phyloP scores from a whole-genome alignment of 2,888 invertebrate genomes.

The Hoplodrina ambigua region DNA sequence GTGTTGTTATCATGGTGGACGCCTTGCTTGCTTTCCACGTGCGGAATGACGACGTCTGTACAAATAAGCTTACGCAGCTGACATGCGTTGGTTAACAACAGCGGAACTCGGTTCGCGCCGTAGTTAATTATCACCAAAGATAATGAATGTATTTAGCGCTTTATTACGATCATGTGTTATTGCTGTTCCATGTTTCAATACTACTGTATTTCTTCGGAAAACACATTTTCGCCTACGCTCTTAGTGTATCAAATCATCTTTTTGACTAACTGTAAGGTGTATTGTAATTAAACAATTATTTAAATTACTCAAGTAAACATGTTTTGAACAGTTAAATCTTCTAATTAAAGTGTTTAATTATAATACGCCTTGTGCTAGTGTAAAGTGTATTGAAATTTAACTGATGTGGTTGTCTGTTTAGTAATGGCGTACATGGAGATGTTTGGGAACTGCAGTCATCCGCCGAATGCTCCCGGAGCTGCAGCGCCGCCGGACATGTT shows the following conservation, averaged over 20 bases:
- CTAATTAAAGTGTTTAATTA: constrained; percentile 51
- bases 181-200: constrained; percentile 76
- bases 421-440: constrained; percentile 99
- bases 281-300: constrained; percentile 56
- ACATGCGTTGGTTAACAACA: constrained; percentile 74
- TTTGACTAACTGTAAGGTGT: constrained; percentile 67
- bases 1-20: constrained; percentile 64
- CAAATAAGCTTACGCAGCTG: constrained; percentile 75
- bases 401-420: constrained; percentile 79
- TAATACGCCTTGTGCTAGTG: constrained; percentile 39
- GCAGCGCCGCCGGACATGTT: constrained; percentile 94
- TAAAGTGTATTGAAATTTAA: constrained; percentile 5
- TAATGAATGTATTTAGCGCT: constrained; percentile 83
- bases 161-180: constrained; percentile 79
- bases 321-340: not conserved
- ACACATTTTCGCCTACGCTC: constrained; percentile 70
- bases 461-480: constrained; percentile 83
- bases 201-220: constrained; percentile 63
- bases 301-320: not conserved
- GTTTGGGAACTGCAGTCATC: constrained; percentile 96
- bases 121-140: constrained; percentile 80
- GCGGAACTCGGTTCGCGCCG: constrained; percentile 71
- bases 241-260: constrained; percentile 65
- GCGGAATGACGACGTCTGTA: constrained; percentile 51
- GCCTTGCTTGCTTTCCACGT: constrained; percentile 69